Evolutionary conservation across 2,888 invertebrate genomes (phyloP), one percentile per base, ranked within the genome.

Genomic region (Exocentrus adspersus): DNA sequence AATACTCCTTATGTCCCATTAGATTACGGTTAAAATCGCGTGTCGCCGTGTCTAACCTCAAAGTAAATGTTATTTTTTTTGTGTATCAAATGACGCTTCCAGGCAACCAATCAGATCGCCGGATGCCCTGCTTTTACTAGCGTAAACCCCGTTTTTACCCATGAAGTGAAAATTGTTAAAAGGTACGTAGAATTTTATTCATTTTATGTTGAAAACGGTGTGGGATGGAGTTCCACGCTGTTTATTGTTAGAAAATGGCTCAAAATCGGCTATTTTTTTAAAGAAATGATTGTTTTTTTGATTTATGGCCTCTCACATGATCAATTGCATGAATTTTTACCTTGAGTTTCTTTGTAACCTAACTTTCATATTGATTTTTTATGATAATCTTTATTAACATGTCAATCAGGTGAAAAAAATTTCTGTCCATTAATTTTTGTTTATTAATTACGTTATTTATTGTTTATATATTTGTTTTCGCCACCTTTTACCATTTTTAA

Each of bases 181-280:
- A 82, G 82, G 83, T 83, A 83, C 79, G 83, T 83, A 82, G 80
- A 82, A 83, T 82, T 83, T 82, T 82, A 82, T 82, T 79, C 82
- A 82, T 82, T 82, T 83, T 82, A 82, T 79, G 77, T 76, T 78
- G 81, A 81, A 82, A 81, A 79, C 79, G 77, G 78, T 77, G 77
- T 77, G 79, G 79, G 79, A 75, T 75, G 78, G 73, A 75, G 73
- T 77, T 71, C 74, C 68, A 73, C 67, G 76, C 73, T 64, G 71
- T 74, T 73, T 75, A 65, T 67, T 66, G 70, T 64, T 68, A 66
- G 57, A 71, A 73, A 76, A 77, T 62, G 68, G 68, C 67, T 66
- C 61, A 73, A 77, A 78, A 74, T 69, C 68, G 56, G 61, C 52
- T 57, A 37, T 67, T 69, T 77, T 77, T 77, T 75, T 70, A 65